Evolutionary conservation across 2,888 invertebrate genomes (phyloP).

Genomic region (Brenthis hecate): DNA sequence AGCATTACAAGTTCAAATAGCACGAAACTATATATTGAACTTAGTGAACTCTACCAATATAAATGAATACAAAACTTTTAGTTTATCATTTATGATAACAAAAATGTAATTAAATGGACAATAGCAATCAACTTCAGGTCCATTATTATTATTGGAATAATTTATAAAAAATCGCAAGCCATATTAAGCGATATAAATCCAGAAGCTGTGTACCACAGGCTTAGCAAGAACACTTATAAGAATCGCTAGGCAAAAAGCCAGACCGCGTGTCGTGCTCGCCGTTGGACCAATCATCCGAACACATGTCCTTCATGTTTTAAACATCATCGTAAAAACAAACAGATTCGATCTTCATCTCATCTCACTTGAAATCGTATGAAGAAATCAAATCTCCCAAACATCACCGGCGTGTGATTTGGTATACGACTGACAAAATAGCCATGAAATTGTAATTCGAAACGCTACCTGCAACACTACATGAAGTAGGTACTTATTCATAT

Average conservation of each 20-base stretch:
- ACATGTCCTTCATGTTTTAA: constrained; percentile 34
- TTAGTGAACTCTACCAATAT: too few species aligned
- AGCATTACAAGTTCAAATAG: too few species aligned
- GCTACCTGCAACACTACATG: background rate
- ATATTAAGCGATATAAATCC: background rate
- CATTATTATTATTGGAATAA: too few species aligned
- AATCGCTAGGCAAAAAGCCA: constrained; percentile 27
- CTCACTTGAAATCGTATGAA: constrained; percentile 21
- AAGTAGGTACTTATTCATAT: background rate
- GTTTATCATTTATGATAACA: too few species aligned
- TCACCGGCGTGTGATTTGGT: constrained; percentile 7
- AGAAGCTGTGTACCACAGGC: background rate
- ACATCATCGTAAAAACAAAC: constrained; percentile 28
- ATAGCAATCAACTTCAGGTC: too few species aligned
- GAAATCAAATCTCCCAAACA: constrained; percentile 17
- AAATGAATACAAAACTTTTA: too few species aligned
- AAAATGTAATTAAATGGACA: too few species aligned
- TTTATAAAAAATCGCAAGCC: background rate
- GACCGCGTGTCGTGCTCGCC: constrained; percentile 35
- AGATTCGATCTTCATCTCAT: constrained; percentile 24
- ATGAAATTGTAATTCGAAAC: constrained; percentile 12
- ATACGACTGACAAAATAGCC: constrained; percentile 10
- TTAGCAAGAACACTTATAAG: background rate
- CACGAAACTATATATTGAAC: too few species aligned
- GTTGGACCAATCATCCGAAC: constrained; percentile 33